Evolutionary conservation across 92 coral and sea anemone genomes (phyloP), one percentile per base, ranked within the genome.

Genomic region (Galaxea fascicularis): DNA sequence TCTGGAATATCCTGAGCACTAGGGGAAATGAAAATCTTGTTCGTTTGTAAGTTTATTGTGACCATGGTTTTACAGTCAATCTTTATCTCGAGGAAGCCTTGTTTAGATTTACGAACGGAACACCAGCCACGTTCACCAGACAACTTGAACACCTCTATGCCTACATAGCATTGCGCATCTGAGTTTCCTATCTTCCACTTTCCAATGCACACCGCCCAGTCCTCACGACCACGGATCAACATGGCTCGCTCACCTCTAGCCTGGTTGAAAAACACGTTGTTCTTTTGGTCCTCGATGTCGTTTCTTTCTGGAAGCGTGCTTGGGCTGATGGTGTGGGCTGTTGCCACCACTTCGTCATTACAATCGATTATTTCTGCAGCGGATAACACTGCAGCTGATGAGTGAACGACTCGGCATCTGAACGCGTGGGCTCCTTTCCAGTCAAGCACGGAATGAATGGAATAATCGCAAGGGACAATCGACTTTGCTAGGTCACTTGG

Each of bases 181-280:
- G 69, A 8, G 26, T 53, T 60, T 74, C 58, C 72, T 26, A 25
- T 35, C 77, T 73, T 27, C 91, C 91, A 88, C 49, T 76, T 88
- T 46, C 91, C 90, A 13, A 86, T 59, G 67, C 90, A 86, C 6
- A 86, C 26, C 13, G 80, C 90, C 73, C 66, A 86, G 62, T 86
- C 90, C 14, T 79, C 65, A 6, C 25, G 13, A 28, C 86, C 82
- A 18, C 90, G 86, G 18, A 86, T 71, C 26, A 86, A 76, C 86
- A 86, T 86, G 47, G 86, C 90, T 7, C 90, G 71, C 14, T 84
- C 86, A 20, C 90, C 90, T 8, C 79, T 76, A 8, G 44, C 25
- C 14, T 41, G 71, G 15, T 78, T 24, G 8, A 80, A 44, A 9
- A 71, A 58, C 0, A 72, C n/a, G 62, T 74, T 72, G 15, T 70